Conservation (phyloP, 2,113 vertebrate species). For the Merops nubicus region DNA sequence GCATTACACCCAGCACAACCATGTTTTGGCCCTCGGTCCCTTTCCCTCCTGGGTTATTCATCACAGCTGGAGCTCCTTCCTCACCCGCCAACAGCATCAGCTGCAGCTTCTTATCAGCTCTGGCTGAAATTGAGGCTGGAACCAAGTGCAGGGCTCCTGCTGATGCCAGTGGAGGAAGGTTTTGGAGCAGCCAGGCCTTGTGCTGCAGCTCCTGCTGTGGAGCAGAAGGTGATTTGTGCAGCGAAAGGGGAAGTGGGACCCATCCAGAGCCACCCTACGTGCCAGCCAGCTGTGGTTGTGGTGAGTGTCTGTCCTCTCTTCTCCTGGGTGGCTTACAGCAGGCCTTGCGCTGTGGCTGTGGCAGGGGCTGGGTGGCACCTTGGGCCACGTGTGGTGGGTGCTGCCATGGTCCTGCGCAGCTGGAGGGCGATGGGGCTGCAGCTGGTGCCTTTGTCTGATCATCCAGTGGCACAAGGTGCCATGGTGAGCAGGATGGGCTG, state of each 20-base stretch:
- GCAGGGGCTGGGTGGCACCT: background rate
- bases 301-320: background rate
- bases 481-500: background rate
- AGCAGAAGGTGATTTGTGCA: background rate
- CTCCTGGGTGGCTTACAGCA: background rate
- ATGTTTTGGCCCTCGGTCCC: background rate
- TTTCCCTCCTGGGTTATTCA: background rate
- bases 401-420: background rate
- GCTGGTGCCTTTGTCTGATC: background rate
- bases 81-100: conserved; percentile 45
- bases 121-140: conserved; percentile 5
- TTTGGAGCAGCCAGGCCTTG: background rate
- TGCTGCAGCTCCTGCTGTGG: background rate
- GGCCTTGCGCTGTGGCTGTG: too few species aligned
- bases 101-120: conserved; percentile 56
- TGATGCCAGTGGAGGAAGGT: background rate
- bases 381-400: rapidly evolving
- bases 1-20: background rate
- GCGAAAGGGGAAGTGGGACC: background rate
- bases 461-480: background rate
- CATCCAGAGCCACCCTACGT: background rate
- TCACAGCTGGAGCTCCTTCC: conserved; percentile 27
- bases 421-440: background rate
- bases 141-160: background rate
- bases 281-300: rapidly evolving